These are phyloP conservation scores for Nipponacmea schrenckii DNA, from an alignment of 2,888 invertebrate species.

Conservation along the genomic window DNA sequence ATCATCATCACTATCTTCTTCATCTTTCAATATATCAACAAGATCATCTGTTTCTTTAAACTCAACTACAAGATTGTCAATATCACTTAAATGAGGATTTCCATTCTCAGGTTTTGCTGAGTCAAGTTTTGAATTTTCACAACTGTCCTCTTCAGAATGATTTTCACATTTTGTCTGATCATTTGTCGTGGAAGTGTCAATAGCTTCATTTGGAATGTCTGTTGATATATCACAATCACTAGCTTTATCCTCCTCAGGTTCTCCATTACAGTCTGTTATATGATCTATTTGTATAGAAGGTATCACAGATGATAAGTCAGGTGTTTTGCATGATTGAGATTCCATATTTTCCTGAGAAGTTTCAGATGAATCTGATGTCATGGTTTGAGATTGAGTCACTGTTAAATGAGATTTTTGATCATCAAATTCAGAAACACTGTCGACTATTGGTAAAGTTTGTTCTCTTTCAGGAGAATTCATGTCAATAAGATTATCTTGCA, in stretches of 20 bases:
- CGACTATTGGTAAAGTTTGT: not conserved
- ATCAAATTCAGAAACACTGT: not conserved
- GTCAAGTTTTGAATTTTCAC: constrained; percentile 3
- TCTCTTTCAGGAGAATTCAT: not conserved
- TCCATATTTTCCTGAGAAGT: no score
- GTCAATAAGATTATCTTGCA: not conserved
- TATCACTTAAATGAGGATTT: not conserved
- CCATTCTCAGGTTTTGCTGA: constrained; percentile 17
- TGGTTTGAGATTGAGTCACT: not conserved
- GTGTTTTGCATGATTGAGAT: no score
- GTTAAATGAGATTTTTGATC: not conserved
- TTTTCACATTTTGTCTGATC: not conserved
- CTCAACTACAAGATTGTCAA: not conserved
- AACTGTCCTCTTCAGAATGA: no score
- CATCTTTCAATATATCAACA: not conserved
- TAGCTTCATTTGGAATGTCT: not conserved
- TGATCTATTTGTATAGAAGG: no score
- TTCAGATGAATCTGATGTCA: not conserved
- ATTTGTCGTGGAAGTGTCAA: not conserved
- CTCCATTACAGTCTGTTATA: not conserved
- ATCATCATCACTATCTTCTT: constrained; percentile 21
- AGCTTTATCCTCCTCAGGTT: not conserved
- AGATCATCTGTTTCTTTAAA: not conserved
- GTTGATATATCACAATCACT: not conserved
- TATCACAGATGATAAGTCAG: no score